Evolutionary conservation across 2,113 vertebrate species (phyloP), one percentile per base, ranked within the genome.

Genomic region (Engystomops pustulosus): DNA sequence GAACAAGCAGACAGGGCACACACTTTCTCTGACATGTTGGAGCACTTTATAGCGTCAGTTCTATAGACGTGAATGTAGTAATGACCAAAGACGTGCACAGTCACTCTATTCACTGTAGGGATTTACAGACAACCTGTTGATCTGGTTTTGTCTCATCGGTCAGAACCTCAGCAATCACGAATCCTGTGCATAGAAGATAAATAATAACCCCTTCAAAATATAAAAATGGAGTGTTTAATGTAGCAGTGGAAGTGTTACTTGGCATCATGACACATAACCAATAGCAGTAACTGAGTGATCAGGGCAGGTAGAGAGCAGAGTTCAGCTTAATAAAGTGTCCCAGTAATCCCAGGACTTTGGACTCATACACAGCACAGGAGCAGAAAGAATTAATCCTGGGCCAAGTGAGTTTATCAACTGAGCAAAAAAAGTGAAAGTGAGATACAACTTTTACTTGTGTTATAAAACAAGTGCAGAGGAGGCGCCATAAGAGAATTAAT

Each of bases 281-380:
- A 36, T 34, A 60, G 34, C 51, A 41, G 51, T 41, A 14, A 41
- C 14, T 38, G n/a, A 60, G 53, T 17, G 15, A 74, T 20, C 49
- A 55, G 49, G 49, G 30, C 74, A 55, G 74, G n/a, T 41, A 23
- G 51, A 14, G 30, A 47, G 58, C 62, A 51, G 45, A 36, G 60
- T 69, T 51, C 79, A 80, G 44, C 30, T 51, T 65, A 47, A 4
- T 36, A 49, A 41, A 27, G 25, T 80, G 41, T 47, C 14, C 8
- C 38, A 25, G n/a, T 34, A 65, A 41, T 45, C 6, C 14, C 3
- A 20, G n/a, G 18, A 80, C 79, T 80, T 80, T 68, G 79, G 27
- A 80, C 79, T 80, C 79, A 80, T 80, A 34, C n/a, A 62, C 32
- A 38, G 5, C 23, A 15, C 12, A 62, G 20, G n/a, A 60, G 34